Evolutionary conservation across 2,888 invertebrate species (phyloP).

Genomic region (Oligia strigilis): DNA sequence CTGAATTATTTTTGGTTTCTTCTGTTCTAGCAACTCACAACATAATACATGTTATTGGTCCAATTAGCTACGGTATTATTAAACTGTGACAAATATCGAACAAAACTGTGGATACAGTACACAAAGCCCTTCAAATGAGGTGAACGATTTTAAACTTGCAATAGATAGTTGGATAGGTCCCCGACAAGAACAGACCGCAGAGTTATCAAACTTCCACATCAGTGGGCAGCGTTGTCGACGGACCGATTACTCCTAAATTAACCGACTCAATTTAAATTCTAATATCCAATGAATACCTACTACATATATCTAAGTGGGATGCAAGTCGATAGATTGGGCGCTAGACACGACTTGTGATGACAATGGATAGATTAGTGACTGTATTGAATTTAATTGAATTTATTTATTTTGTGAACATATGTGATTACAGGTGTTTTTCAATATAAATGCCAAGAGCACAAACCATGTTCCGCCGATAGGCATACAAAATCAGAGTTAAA

Average conservation of each 20-base stretch:
- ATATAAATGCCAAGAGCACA: too few relatives aligned
- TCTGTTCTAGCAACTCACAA: not conserved
- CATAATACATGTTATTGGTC: not conserved
- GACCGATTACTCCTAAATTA: slow-evolving; percentile 54
- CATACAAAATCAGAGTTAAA: too few relatives aligned
- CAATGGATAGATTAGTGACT: slow-evolving; percentile 3
- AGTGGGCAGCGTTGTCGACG: slow-evolving; percentile 40
- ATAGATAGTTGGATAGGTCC: slow-evolving; percentile 48
- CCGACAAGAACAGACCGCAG: slow-evolving; percentile 59
- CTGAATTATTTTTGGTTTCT: not conserved
- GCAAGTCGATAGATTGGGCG: slow-evolving; percentile 21
- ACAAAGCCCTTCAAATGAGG: slow-evolving; percentile 22
- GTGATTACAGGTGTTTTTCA: too few relatives aligned
- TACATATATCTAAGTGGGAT: slow-evolving; percentile 27
- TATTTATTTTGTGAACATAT: too few relatives aligned
- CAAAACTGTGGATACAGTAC: slow-evolving; percentile 19
- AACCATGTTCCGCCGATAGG: too few relatives aligned
- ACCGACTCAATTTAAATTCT: slow-evolving; percentile 54
- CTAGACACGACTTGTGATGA: slow-evolving; percentile 17
- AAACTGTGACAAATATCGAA: slow-evolving; percentile 22
- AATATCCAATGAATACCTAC: slow-evolving; percentile 58
- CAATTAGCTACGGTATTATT: slow-evolving; percentile 25
- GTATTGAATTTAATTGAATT: too few relatives aligned
- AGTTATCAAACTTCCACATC: slow-evolving; percentile 66
- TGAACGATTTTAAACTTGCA: slow-evolving; percentile 46